Evolutionary conservation across 2,113 vertebrate genomes (phyloP), one percentile per base, ranked within the genome.

Genomic region (Saccopteryx leptura): DNA sequence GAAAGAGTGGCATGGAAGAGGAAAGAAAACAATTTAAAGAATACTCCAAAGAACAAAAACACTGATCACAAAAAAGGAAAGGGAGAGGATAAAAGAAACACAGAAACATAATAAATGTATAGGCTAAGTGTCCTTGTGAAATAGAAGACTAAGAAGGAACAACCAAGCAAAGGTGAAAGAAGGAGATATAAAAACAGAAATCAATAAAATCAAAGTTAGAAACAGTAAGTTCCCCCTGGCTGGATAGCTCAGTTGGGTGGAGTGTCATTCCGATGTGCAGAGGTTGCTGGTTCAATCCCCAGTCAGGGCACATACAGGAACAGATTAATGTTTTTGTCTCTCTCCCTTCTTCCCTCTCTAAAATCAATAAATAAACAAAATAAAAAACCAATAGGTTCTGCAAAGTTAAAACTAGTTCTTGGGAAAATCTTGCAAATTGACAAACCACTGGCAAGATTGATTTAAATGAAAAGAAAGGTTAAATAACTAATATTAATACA

Each of bases 401-500:
- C 5, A 65, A 89, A 81, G 81, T 52, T 63, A 80, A 93, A 85
- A 89, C 31, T 31, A 58, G 9, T 46, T 56, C 33, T 56, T 81
- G 28, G 17, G 69, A 46, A 91, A 74, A 56, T 79, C 9, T 94
- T 74, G 52, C 13, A 75, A 86, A 28, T 56, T 63, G 5, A 33
- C 2, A 65, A 80, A 33, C 12, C 14, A 80, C 39, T 71, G 58
- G 48, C 1, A 86, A 81, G 39, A 33, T 0, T 26, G 13, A 60
- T 63, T 91, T 69, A 18, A 52, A 71, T 50, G 46, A 71, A n/a
- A 33, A 83, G n/a, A 92, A 80, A 58, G 31, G 23, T 52, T 50
- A 96, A 74, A 66, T 79, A 92, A 54, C 11, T 74, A 58, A n/a
- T 88, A 83, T 26, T 61, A 88, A 58, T 54, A 84, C 76, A 81